Evolutionary conservation across 2,113 vertebrate genomes (phyloP).

Genomic region (Ctenodactylus gundi): DNA sequence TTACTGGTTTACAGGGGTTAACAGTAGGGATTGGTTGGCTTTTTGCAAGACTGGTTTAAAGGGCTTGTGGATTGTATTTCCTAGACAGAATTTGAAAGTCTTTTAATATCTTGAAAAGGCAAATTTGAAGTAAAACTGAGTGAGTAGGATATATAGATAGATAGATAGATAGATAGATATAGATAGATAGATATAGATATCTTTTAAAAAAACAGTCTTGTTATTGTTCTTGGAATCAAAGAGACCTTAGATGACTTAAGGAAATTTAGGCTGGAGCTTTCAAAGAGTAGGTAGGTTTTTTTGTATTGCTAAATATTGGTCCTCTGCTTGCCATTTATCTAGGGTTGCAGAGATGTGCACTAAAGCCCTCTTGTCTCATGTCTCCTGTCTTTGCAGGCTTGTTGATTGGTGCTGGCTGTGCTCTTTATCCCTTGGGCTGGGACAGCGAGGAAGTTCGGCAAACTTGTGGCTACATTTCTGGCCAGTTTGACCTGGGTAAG

Average conservation of each 20-base stretch:
- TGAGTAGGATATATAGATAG: too few species aligned
- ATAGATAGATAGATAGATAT: too few species aligned
- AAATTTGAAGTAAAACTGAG: conserved; percentile 46
- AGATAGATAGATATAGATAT: too few species aligned
- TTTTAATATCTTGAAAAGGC: conserved; percentile 43
- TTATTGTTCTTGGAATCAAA: conserved; percentile 37
- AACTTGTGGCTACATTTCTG: conserved; percentile 95
- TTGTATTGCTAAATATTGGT: background rate
- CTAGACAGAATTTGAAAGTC: conserved; percentile 36
- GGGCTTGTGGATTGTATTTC: conserved; percentile 29
- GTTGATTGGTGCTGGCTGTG: conserved; percentile 96
- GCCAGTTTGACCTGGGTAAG: conserved; percentile 96
- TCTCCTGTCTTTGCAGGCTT: conserved; percentile 85
- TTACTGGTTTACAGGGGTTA: conserved; percentile 62
- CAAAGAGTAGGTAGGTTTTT: background rate
- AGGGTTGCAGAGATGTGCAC: background rate
- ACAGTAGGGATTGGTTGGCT: conserved; percentile 58
- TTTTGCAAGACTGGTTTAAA: conserved; percentile 8
- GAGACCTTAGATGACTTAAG: background rate
- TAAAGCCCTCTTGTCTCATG: conserved; percentile 53
- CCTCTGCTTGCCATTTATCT: background rate
- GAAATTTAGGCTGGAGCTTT: background rate
- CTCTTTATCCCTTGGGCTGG: conserved; percentile 98
- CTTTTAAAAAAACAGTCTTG: conserved; percentile 19
- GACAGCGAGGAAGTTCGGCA: conserved; percentile 97